phyloP scores from a whole-genome alignment of 2,888 invertebrate species.

The Meganola albula region DNA sequence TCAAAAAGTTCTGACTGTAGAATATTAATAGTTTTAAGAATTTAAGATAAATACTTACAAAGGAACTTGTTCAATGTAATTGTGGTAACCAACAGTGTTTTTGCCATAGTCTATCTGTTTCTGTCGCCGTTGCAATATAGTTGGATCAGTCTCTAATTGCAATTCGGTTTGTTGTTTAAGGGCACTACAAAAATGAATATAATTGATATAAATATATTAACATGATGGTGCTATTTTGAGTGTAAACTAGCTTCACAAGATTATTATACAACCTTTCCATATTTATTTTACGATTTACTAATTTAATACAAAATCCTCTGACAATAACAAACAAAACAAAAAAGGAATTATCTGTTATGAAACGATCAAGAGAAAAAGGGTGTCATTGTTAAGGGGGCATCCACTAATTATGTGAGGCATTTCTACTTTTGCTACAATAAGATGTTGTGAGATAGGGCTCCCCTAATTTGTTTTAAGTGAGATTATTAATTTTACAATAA shows the following conservation, averaged over 20 bases:
- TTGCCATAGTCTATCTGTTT: constrained; percentile 98
- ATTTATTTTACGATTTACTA: not conserved
- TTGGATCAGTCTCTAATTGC: constrained; percentile 83
- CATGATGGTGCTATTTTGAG: not conserved
- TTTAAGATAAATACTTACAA: constrained; percentile 70
- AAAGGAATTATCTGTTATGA: no score
- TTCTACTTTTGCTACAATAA: no score
- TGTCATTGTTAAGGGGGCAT: no score
- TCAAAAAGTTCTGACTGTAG: no score
- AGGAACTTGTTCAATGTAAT: constrained; percentile 83
- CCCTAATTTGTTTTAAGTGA: no score
- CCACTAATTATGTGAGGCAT: no score
- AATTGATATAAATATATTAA: constrained; percentile 2
- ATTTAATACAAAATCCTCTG: not conserved
- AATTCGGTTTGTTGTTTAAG: constrained; percentile 50
- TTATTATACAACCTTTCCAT: not conserved
- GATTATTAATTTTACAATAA: no score
- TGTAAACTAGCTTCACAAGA: not conserved
- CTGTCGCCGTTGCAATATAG: constrained; percentile 85
- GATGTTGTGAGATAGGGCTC: no score
- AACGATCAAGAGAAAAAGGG: no score
- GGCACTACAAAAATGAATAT: constrained; percentile 29
- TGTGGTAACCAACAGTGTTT: constrained; percentile 91
- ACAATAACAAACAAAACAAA: not conserved
- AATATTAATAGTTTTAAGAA: constrained; percentile 4